Percentiles rank a stretch among this genome's conserved stretches.
These are phyloP conservation scores for Ursus arctos DNA, from an alignment of 2,113 vertebrate species.

Conservation along the genomic window DNA sequence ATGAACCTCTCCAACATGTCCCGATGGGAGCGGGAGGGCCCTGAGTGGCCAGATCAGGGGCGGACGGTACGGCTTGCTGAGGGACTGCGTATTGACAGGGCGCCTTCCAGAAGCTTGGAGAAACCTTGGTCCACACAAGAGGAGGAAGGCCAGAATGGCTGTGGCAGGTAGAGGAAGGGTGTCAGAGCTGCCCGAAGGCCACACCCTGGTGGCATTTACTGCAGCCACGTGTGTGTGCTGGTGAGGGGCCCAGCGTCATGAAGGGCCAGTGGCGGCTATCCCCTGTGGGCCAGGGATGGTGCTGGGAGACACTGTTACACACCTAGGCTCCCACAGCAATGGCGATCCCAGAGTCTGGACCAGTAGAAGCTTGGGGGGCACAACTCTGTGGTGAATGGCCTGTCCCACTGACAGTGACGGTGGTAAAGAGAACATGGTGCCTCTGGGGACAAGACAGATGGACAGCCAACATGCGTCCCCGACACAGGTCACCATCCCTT, in stretches of 20 bases:
- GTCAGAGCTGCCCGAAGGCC: neutral
- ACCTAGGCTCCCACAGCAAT: neutral
- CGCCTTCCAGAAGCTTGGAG: too few relatives aligned
- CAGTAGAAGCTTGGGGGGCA: neutral
- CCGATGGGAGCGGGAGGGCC: neutral
- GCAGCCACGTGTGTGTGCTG: accelerated
- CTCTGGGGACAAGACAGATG: neutral
- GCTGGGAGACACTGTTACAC: too few relatives aligned
- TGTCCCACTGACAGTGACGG: too few relatives aligned
- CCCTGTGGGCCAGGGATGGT: accelerated
- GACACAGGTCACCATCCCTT: too few relatives aligned
- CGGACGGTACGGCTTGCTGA: accelerated
- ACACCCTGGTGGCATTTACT: accelerated
- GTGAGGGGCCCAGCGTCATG: neutral
- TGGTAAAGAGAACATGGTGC: accelerated
- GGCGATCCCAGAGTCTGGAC: neutral
- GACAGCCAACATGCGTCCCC: neutral
- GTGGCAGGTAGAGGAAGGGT: neutral
- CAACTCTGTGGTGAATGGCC: neutral
- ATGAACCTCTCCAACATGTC: accelerated
- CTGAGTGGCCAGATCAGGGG: accelerated
- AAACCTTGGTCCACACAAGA: neutral
- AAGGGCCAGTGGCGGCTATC: accelerated
- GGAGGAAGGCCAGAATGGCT: accelerated
- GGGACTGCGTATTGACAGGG: neutral